Base-by-base conservation (phyloP, 2,888 invertebrate genomes). In the Clistopyga incitator region DNA sequence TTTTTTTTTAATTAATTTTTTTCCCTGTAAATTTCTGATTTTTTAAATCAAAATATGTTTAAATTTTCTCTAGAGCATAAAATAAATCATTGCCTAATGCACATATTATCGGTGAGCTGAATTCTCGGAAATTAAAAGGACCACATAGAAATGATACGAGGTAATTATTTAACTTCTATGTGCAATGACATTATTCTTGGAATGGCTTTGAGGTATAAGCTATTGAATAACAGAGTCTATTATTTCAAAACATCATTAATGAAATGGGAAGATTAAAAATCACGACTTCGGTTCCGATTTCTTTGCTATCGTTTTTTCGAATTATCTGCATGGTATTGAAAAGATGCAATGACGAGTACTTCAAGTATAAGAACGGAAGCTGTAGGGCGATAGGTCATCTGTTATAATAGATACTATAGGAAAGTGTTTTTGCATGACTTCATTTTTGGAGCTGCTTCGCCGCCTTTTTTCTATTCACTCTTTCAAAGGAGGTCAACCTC, bases 11-110 rank as follows among this genome's bases (percentile, higher is more conserved):
- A 8, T n/a, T n/a, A n/a, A 8, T 54, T 20, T 54, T 18, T 52
- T 18, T 18, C 45, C 34, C 11, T 61, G 42, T 6, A 56, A 65
- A 80, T 50, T 78, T 74, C 20, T 74, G 56, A 59, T 42, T 64
- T n/a, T 38, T 54, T 67, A 74, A n/a, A n/a, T n/a, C n/a, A n/a
- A n/a, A n/a, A n/a, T n/a, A n/a, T n/a, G n/a, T n/a, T 81, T 70
- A 2, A 50, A 6, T 72, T 72, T 25, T 61, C 34, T 25, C 0
- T 56, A 4, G 20, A 54, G 20, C 52, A 6, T 70, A 20, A 18
- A 52, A 25, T 34, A 8, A 54, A 15, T 70, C 20, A 38, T 13
- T 38, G 29, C 38, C 38, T 38, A 34, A 8, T 70, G 10, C 15
- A 15, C 52, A 54, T 70, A 54, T 34, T 70, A 70, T 70, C 54